phyloP scores from a whole-genome alignment of 2,797 vertebrate species.

The Sarcophilus harrisii region DNA sequence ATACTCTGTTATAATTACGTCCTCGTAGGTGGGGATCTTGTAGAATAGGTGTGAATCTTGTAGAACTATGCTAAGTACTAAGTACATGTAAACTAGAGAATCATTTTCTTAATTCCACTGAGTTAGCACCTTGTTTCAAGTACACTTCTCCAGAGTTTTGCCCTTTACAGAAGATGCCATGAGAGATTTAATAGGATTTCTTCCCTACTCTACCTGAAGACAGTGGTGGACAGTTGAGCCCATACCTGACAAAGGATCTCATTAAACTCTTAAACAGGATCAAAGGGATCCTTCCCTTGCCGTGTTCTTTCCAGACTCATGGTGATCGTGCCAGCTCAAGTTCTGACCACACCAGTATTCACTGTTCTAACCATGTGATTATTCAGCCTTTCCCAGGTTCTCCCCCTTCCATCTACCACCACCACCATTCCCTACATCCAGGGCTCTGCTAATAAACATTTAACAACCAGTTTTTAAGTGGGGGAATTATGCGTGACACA shows the following conservation, averaged over 20 bases:
- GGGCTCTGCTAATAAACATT: background rate
- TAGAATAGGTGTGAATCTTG: too few relatives aligned
- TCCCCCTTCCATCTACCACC: background rate
- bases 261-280: background rate
- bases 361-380: background rate
- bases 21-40: too few relatives aligned
- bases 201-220: constrained; percentile 25
- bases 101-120: too few relatives aligned
- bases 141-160: too few relatives aligned
- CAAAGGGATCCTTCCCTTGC: background rate
- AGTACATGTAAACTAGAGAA: too few relatives aligned
- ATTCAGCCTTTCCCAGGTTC: background rate
- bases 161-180: background rate
- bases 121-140: too few relatives aligned
- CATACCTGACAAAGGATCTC: background rate
- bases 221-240: background rate
- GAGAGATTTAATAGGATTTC: constrained; percentile 14
- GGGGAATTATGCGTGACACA: background rate
- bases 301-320: background rate
- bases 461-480: background rate
- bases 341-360: background rate
- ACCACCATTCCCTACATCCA: background rate
- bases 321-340: background rate
- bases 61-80: too few relatives aligned
- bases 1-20: too few relatives aligned